A percentile compares a stretch with the other conserved stretches of the same genome.
Conservation (phyloP, 2,113 vertebrate genomes). For the Sinocyclocheilus grahami region DNA sequence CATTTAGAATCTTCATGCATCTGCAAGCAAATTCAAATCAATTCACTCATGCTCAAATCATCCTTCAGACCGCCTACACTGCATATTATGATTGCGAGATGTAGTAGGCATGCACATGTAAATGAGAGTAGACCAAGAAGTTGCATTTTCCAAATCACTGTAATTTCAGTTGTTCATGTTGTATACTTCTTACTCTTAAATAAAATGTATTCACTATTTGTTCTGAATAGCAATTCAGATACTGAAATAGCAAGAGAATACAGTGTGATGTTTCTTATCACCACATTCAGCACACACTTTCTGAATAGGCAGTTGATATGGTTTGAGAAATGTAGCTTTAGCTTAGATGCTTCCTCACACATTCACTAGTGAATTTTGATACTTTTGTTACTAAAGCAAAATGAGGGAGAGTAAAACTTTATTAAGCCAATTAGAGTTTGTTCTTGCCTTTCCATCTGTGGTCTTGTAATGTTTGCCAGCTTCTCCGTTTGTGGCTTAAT, state of each 20-base stretch:
- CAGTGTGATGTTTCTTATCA: not conserved
- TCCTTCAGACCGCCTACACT: not conserved
- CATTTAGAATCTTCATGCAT: constrained; percentile 69
- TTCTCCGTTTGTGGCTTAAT: not conserved
- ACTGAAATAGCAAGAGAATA: not conserved
- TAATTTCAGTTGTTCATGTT: not conserved
- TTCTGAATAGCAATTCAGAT: not conserved
- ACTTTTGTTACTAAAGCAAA: not conserved
- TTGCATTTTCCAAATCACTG: not conserved
- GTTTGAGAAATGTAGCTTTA: not conserved
- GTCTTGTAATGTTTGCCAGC: not conserved
- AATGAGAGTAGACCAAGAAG: constrained; percentile 10
- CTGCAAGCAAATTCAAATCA: constrained; percentile 64
- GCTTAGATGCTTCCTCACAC: not conserved
- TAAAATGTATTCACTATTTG: not conserved
- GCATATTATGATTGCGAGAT: not conserved
- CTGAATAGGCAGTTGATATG: not conserved
- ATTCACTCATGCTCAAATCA: constrained; percentile 57
- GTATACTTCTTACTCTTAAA: not conserved
- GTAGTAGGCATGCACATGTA: not conserved
- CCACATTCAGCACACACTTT: not conserved
- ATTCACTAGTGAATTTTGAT: not conserved
- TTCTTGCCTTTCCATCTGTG: constrained; percentile 17
- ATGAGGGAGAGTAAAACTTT: not conserved
- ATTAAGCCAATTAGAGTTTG: constrained; percentile 3